Conservation (phyloP, 1,140 invertebrate genomes). For the Lepidostoma basale region DNA sequence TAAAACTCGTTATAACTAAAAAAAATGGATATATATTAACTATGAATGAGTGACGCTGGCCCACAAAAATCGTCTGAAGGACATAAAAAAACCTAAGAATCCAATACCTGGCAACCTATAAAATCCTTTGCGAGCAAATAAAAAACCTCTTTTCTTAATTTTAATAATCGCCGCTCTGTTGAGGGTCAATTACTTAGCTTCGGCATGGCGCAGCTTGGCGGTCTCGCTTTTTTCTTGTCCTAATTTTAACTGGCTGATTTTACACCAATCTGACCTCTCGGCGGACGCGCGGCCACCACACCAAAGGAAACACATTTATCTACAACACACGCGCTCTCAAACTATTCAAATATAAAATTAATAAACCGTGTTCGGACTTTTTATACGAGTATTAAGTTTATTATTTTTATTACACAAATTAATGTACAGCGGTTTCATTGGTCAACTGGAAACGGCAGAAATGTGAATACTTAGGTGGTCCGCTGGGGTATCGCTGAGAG, state of each 20-base stretch:
- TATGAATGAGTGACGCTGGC: slow-evolving; percentile 10
- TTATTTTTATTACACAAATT: too few species aligned
- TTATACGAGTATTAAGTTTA: too few species aligned
- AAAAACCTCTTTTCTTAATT: slow-evolving; percentile 43
- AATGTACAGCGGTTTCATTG: too few species aligned
- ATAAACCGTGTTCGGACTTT: too few species aligned
- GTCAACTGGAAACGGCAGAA: too few species aligned
- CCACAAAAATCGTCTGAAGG: slow-evolving; percentile 9
- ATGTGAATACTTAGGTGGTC: too few species aligned
- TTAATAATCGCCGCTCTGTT: slow-evolving; percentile 43
- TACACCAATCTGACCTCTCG: slow-evolving; percentile 42
- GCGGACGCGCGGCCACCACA: slow-evolving; percentile 39
- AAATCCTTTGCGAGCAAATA: slow-evolving; percentile 11
- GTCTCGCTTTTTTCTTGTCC: slow-evolving; percentile 40
- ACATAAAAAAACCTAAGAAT: slow-evolving; percentile 36
- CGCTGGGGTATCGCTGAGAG: too few species aligned
- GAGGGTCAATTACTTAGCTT: slow-evolving; percentile 43
- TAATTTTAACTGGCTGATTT: slow-evolving; percentile 44
- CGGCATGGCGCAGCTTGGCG: slow-evolving; percentile 7
- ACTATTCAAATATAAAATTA: too few species aligned
- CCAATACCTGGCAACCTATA: slow-evolving; percentile 36
- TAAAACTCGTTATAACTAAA: too few species aligned
- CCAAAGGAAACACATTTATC: slow-evolving; percentile 34
- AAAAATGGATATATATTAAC: too few species aligned
- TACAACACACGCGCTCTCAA: too few species aligned